Base-by-base conservation (phyloP, 35 echinoderm and acorn worm species). In the Amphiura filiformis region DNA sequence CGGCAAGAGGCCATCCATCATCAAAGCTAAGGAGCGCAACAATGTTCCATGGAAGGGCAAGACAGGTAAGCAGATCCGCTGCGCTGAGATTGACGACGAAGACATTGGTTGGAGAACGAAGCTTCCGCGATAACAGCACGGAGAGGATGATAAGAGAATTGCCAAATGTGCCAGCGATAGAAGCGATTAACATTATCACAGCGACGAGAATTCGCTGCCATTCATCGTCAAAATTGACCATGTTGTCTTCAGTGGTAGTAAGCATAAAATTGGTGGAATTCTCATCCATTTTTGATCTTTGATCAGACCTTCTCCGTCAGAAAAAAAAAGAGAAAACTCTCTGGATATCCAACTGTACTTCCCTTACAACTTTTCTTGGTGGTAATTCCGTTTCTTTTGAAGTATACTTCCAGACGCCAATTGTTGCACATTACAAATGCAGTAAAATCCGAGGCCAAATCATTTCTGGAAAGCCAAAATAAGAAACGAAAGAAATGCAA, bases 121-220 rank as follows among this genome's bases (percentile, higher is more conserved):
- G 38, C 13, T 39, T 47, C 26, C 40, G 40, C 3, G 87, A 82
- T 7, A 89, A 39, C 26, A 89, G 44, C 36, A 89, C 87, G 49
- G 87, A 81, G 0, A 89, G 31, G 49, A 89, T 89, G 26, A 89
- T 56, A 37, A 89, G 33, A 82, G 39, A 38, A 38, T 89, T 89
- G 26, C 80, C 79, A 31, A 89, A 12, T 30, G 80, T 75, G 0
- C 44, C 87, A 14, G 56, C 35, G 0, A 61, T 1, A 5, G 81
- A 83, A 23, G n/a, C 30, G 14, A 32, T 4, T n/a, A 47, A n/a
- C 26, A 56, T 52, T 28, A 92, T 80, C 22, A 61, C 36, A 0
- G 80, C 90, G 0, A 92, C 89, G 28, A 84, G 75, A 23, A 91
- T 42, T 1, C 93, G 84, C 35, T 95, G 93, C 14, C 52, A 77